Conservation (phyloP, 2,113 vertebrate genomes). For the Etheostoma cragini region DNA sequence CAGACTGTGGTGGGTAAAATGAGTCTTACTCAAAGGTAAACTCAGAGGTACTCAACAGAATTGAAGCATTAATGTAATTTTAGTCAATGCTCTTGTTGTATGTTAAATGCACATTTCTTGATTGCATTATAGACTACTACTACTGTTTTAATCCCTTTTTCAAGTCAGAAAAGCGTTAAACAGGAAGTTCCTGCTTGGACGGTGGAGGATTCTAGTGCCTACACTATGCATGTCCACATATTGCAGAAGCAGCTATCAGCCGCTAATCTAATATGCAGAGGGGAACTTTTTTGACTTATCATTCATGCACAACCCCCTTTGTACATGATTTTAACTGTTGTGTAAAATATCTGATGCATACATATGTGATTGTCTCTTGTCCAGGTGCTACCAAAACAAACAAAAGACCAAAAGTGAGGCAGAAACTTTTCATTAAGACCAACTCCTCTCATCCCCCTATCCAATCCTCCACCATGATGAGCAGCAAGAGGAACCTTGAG, state of each 20-base stretch:
- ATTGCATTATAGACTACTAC: neutral
- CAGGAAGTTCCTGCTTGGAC: too few relatives aligned
- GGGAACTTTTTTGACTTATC: too few relatives aligned
- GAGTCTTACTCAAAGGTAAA: neutral
- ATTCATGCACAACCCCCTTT: too few relatives aligned
- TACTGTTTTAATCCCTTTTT: too few relatives aligned
- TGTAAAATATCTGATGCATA: neutral
- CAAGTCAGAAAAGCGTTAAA: too few relatives aligned
- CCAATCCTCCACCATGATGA: neutral
- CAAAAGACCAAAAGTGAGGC: conserved; percentile 3
- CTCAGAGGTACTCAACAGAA: neutral
- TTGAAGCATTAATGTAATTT: neutral
- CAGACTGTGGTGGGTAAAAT: neutral
- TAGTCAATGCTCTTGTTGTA: neutral
- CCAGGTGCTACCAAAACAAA: neutral
- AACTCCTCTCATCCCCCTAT: neutral
- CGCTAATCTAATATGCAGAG: too few relatives aligned
- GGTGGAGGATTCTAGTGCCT: too few relatives aligned
- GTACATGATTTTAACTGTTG: too few relatives aligned
- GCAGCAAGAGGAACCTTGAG: neutral
- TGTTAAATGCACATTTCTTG: neutral
- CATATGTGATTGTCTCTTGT: neutral
- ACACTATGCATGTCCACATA: too few relatives aligned
- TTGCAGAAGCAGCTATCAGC: too few relatives aligned
- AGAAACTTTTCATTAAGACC: neutral